phyloP scores from a whole-genome alignment of 1,140 invertebrate genomes.

The Solen grandis region DNA sequence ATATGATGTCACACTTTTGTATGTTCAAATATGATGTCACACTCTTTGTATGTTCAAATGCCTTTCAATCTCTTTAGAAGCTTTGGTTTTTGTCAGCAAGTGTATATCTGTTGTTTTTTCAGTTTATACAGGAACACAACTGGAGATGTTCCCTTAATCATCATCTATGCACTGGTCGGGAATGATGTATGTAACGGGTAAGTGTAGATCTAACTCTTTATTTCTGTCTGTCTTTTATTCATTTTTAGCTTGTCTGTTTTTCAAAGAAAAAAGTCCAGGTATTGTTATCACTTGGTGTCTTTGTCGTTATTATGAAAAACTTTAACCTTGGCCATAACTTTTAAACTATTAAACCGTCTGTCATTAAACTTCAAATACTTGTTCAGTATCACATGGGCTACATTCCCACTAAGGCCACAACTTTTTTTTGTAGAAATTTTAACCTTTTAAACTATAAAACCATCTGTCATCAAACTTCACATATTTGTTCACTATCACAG shows the following conservation, averaged over 20 bases:
- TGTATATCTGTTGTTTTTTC: conserved; percentile 56
- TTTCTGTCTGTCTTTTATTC: background rate
- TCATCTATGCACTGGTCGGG: conserved; percentile 82
- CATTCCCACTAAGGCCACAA: too few relatives aligned
- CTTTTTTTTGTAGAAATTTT: too few relatives aligned
- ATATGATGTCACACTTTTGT: too few relatives aligned
- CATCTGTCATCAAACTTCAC: too few relatives aligned
- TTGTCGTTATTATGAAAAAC: background rate
- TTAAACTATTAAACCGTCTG: background rate
- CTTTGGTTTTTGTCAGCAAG: too few relatives aligned
- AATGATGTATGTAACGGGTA: conserved; percentile 84
- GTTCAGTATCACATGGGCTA: too few relatives aligned
- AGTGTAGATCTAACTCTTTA: conserved; percentile 10
- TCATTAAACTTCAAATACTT: too few relatives aligned
- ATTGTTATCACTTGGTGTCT: background rate
- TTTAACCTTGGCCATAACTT: background rate
- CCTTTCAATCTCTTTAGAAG: too few relatives aligned
- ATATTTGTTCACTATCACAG: too few relatives aligned
- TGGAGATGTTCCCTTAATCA: conserved; percentile 80
- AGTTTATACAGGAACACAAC: conserved; percentile 77
- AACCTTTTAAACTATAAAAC: too few relatives aligned
- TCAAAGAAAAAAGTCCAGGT: background rate
- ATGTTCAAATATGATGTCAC: too few relatives aligned
- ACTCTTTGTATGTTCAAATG: too few relatives aligned
- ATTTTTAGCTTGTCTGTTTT: background rate